A percentile compares a stretch with the other conserved stretches of the same genome.
These are phyloP conservation scores for Timema cristinae DNA, from an alignment of 2,888 invertebrate species.

Conservation along the genomic window DNA sequence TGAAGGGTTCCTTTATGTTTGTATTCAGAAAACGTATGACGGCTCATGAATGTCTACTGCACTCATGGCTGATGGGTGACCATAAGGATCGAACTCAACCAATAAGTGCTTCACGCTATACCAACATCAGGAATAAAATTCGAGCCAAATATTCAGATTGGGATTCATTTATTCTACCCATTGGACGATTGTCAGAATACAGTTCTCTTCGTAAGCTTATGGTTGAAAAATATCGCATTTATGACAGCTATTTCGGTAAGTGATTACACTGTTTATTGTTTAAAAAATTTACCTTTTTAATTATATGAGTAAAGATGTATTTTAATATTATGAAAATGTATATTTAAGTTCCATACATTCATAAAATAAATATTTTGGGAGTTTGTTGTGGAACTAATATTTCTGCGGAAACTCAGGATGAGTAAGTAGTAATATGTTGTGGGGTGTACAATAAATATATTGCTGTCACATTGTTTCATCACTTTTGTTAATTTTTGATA, in stretches of 20 bases:
- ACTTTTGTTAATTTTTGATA: too few relatives aligned
- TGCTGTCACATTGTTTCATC: too few relatives aligned
- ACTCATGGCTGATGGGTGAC: slow-evolving; percentile 92
- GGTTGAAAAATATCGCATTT: slow-evolving; percentile 94
- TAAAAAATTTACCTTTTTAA: slow-evolving; percentile 3
- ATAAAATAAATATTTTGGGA: too few relatives aligned
- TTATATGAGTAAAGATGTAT: slow-evolving; percentile 14
- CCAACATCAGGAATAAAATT: slow-evolving; percentile 82
- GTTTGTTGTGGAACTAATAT: too few relatives aligned
- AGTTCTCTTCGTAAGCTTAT: slow-evolving; percentile 92
- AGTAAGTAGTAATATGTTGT: too few relatives aligned
- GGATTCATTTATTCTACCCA: slow-evolving; percentile 83
- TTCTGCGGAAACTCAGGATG: too few relatives aligned
- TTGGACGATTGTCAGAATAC: slow-evolving; percentile 96
- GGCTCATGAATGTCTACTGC: slow-evolving; percentile 93
- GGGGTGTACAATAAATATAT: too few relatives aligned
- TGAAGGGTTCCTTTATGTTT: neutral
- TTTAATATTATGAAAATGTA: neutral
- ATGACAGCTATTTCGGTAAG: slow-evolving; percentile 90
- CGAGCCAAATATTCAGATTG: slow-evolving; percentile 76
- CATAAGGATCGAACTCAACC: slow-evolving; percentile 67
- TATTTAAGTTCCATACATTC: too few relatives aligned
- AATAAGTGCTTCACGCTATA: slow-evolving; percentile 82
- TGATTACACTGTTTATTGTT: slow-evolving; percentile 25
- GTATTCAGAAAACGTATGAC: slow-evolving; percentile 84